Base-by-base conservation (phyloP, 2,797 vertebrate genomes). In the Lacerta viridis region DNA sequence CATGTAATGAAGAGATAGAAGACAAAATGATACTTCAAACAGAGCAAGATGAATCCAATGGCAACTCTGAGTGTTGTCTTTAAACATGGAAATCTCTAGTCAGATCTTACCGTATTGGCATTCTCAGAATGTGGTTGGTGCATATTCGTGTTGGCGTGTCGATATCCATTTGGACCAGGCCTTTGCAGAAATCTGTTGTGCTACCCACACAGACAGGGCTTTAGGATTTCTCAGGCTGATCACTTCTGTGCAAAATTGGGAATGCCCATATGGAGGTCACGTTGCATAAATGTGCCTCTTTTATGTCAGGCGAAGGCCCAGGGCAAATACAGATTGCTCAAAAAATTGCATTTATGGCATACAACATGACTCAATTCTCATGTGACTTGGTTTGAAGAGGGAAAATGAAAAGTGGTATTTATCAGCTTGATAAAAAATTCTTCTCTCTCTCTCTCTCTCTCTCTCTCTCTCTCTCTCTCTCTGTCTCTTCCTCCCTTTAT, bases 201-300 rank as follows among this genome's bases (percentile, higher is more conserved):
- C 36, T n/a, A 46, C 0, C 0, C 68, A 87, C 7, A 23, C 55
- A 23, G 17, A 9, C 18, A 17, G 20, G 0, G n/a, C 33, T 50
- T 78, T 0, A 1, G 55, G 84, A 25, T 9, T 69, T 86, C 85
- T 6, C 1, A 9, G 29, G 1, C 29, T 43, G 83, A 69, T 0
- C 0, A 29, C 55, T 33, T 77, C 43, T 64, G 68, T 76, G 61
- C 11, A 82, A 76, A 83, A 43, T 82, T 86, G 72, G 36, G 84
- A 75, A 77, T 80, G 71, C 61, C 39, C 69, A 82, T 50, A 86
- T 82, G 72, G 36, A 76, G n/a, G 18, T 76, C 79, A 82, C 20
- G 5, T 86, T 86, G 74, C 61, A 69, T 76, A 81, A 86, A 77
- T 69, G 84, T 77, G 11, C 27, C 84, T 50, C 79, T 89, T 86